phyloP scores from a whole-genome alignment of 2,888 invertebrate species.

The Caenorhabditis wallacei region DNA sequence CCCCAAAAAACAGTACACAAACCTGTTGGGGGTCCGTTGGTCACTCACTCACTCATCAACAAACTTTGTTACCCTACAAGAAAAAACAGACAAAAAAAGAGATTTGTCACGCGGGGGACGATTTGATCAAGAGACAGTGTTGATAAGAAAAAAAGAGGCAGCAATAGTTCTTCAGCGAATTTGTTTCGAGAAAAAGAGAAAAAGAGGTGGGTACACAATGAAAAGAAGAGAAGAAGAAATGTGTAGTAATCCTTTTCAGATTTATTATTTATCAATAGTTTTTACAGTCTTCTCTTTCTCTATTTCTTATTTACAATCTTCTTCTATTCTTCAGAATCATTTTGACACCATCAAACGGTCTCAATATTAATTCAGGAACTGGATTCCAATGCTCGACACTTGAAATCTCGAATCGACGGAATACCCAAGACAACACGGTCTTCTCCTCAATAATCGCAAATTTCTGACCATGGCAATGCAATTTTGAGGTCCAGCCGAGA shows the following conservation, averaged over 20 bases:
- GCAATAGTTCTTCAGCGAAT: slow-evolving; percentile 25
- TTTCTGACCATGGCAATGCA: slow-evolving; percentile 84
- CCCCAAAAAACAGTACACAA: slow-evolving; percentile 22
- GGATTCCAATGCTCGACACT: slow-evolving; percentile 38
- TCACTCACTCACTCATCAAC: slow-evolving; percentile 29
- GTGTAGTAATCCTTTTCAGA: slow-evolving; percentile 35
- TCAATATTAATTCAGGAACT: slow-evolving; percentile 44
- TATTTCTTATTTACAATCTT: slow-evolving; percentile 22
- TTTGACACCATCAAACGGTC: slow-evolving; percentile 36
- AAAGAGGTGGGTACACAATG: neutral
- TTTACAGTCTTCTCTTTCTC: slow-evolving; percentile 10
- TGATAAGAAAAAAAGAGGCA: slow-evolving; percentile 6
- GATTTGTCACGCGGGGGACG: slow-evolving; percentile 39
- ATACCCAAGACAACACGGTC: slow-evolving; percentile 74
- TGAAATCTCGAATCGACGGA: slow-evolving; percentile 47
- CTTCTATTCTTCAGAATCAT: slow-evolving; percentile 51
- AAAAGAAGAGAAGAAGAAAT: too few relatives aligned
- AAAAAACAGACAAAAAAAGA: slow-evolving; percentile 21
- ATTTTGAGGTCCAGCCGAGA: slow-evolving; percentile 80
- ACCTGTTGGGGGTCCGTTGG: slow-evolving; percentile 11
- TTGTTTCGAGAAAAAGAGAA: slow-evolving; percentile 16
- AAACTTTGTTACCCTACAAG: slow-evolving; percentile 47
- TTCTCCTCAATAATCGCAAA: slow-evolving; percentile 85
- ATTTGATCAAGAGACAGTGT: slow-evolving; percentile 53
- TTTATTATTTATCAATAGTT: slow-evolving; percentile 13